These are phyloP conservation scores for Percopsis omiscomaycus DNA, from an alignment of 2,797 vertebrate genomes.

Conservation along the genomic window DNA sequence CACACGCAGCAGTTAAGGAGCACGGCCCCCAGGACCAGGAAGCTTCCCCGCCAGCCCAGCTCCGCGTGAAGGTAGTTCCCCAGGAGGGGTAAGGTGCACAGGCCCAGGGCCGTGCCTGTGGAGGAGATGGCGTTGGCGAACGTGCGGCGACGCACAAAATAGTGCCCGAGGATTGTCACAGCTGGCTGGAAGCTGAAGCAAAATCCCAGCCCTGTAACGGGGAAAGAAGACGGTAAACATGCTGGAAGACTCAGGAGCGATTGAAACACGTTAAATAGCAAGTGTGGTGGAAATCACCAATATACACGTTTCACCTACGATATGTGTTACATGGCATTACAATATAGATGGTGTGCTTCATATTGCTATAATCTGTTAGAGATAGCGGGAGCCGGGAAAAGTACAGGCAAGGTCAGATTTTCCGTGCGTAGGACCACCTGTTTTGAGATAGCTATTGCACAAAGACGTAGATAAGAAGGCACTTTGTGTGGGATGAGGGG, in stretches of 20 bases:
- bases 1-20: conserved; percentile 90
- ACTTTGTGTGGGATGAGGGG: too few species aligned
- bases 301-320: too few species aligned
- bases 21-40: conserved; percentile 87
- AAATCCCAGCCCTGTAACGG: conserved; percentile 85
- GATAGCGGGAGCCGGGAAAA: too few species aligned
- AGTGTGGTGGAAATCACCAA: too few species aligned
- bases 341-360: too few species aligned
- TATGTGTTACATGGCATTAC: too few species aligned
- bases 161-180: conserved; percentile 88
- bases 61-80: conserved; percentile 84
- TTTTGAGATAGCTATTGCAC: too few species aligned
- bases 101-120: conserved; percentile 86
- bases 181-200: conserved; percentile 93
- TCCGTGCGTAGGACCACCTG: too few species aligned
- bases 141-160: conserved; percentile 83
- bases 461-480: too few species aligned
- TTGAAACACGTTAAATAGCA: not conserved
- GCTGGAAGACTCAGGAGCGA: not conserved
- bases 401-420: too few species aligned
- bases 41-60: conserved; percentile 92
- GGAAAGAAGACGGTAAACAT: not conserved
- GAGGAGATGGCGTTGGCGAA: conserved; percentile 91
- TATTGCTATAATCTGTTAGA: too few species aligned
- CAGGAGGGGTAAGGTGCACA: conserved; percentile 84